Evolutionary conservation across 2,888 invertebrate genomes (phyloP), one percentile per base, ranked within the genome.

Genomic region (Melieria crassipennis): DNA sequence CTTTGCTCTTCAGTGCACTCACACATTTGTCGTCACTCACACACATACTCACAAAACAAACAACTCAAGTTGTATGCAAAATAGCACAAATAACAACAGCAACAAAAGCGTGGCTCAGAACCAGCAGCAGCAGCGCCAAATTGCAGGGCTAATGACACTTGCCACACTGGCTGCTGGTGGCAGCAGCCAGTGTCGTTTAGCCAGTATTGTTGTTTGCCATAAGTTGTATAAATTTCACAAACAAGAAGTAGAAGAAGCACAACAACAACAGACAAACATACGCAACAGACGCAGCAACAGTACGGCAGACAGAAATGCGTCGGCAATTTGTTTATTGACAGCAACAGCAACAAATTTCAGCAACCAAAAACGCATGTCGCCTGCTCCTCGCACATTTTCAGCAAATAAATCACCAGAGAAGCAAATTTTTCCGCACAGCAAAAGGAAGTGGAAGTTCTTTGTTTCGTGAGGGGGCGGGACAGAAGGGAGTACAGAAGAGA

Each of bases 301-400:
- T 69, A 78, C 72, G 68, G 69, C 79, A 77, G 46, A 45, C 48
- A 78, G 75, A 78, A 79, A 80, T 81, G 79, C 82, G 81, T 80
- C 79, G 82, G 82, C 81, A 81, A 81, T 81, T 81, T 81, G 82
- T 81, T 80, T 81, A 81, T 81, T 79, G 81, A 78, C 77, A 78
- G 55, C 63, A 69, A 47, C 52, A 60, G 3, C 45, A 69, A 69
- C 61, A 45, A 61, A 45, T 45, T 48, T 3, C 42, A 47, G 48
- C 47, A 62, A 62, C 50, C 16, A 52, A 7, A 52, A 62, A 30
- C 30, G 30, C 45, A 16, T 52, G 43, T 45, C 57, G 52, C 11
- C 9, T 60, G 61, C 43, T 58, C n/a, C 55, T 56, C 63, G 60
- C 57, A 69, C 65, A 69, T 55, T 71, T 68, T 71, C 65, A 16